Percentiles rank a stretch among this genome's conserved stretches.
Evolutionary conservation across 1,140 invertebrate genomes (phyloP).

Genomic region (Eriosoma lanigerum): DNA sequence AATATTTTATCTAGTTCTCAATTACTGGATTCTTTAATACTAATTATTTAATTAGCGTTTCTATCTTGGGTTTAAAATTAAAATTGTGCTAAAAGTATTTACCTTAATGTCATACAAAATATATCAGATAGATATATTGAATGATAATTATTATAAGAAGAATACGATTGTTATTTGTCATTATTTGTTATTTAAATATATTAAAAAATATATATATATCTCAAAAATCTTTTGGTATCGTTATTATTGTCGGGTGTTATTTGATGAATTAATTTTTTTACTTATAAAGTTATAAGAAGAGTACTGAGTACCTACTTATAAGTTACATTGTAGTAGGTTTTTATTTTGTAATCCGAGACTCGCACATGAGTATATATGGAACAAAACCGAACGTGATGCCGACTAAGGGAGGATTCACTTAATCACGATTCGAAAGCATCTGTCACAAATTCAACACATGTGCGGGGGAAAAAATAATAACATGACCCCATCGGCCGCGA

Average conservation of each 20-base stretch:
- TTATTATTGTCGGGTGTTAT: not conserved
- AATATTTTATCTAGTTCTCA: no score
- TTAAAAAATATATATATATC: no score
- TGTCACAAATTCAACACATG: conserved; percentile 25
- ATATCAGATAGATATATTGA: no score
- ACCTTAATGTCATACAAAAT: no score
- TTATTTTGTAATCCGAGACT: conserved; percentile 28
- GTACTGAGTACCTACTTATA: not conserved
- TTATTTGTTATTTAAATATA: no score
- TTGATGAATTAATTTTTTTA: conserved; percentile 14
- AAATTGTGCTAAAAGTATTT: no score
- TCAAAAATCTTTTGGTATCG: not conserved
- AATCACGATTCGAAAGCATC: conserved; percentile 47
- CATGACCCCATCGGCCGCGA: not conserved
- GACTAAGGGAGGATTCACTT: conserved; percentile 42
- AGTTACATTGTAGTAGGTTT: not conserved
- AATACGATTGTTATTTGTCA: no score
- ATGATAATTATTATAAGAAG: no score
- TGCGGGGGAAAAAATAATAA: conserved; percentile 23
- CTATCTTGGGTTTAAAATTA: no score
- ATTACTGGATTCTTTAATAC: no score
- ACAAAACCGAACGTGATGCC: conserved; percentile 31
- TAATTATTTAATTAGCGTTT: no score
- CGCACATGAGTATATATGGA: not conserved
- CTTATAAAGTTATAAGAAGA: not conserved